Percentiles rank a stretch among this genome's conserved stretches.
Evolutionary conservation across 2,113 vertebrate species (phyloP).

Genomic region (Paramormyrops kingsleyae): DNA sequence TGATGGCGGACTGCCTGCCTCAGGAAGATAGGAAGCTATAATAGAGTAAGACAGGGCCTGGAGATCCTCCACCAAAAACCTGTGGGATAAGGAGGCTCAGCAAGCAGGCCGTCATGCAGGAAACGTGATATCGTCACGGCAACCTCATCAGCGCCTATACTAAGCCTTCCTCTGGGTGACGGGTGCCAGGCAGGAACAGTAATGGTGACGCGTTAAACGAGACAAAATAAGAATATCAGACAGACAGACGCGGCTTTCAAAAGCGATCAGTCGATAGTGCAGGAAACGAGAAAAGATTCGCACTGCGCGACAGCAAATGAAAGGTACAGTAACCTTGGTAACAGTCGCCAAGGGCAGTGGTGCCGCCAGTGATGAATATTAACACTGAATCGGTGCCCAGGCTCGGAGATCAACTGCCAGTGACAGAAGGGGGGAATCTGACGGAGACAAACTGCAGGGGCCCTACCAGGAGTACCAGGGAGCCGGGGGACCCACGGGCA

Average conservation of each 20-base stretch:
- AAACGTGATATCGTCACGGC: background rate
- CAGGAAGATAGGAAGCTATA: background rate
- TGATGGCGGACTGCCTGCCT: background rate
- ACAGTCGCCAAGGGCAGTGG: constrained; percentile 57
- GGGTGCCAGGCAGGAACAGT: background rate
- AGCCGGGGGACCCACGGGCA: background rate
- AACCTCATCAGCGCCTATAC: background rate
- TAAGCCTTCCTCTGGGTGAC: background rate
- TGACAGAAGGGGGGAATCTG: constrained; percentile 1
- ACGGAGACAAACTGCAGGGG: background rate
- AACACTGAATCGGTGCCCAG: constrained; percentile 21
- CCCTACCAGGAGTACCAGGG: background rate
- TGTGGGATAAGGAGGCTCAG: background rate
- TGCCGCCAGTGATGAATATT: constrained; percentile 35
- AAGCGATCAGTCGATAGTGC: constrained; percentile 4
- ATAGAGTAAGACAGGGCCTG: background rate
- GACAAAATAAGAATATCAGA: background rate
- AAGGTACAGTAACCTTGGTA: constrained; percentile 64
- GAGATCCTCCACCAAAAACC: background rate
- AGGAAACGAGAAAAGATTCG: background rate
- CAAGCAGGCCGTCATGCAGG: background rate
- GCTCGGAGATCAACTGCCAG: constrained; percentile 2
- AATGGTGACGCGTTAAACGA: background rate
- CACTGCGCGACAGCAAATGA: constrained; percentile 22
- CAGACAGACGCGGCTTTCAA: background rate